These are phyloP conservation scores for Protaetia brevitarsis DNA, from an alignment of 1,140 invertebrate species.

Conservation along the genomic window DNA sequence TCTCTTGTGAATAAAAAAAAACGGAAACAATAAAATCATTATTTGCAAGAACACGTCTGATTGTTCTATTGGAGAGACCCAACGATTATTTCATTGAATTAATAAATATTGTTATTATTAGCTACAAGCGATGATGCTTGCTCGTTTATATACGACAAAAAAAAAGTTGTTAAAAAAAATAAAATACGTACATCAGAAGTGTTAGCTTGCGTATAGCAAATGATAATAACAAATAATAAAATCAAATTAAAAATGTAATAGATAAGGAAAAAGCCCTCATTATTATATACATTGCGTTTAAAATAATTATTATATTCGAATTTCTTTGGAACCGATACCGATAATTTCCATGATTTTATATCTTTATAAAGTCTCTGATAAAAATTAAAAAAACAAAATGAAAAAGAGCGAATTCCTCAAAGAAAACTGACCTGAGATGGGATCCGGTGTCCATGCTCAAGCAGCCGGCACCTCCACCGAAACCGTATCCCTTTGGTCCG, in stretches of 20 bases:
- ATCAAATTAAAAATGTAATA: constrained; percentile 28
- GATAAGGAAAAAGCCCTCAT: constrained; percentile 63
- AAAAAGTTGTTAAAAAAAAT: constrained; percentile 5
- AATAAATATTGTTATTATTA: too few species aligned
- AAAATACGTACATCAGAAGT: constrained; percentile 36
- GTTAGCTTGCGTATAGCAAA: constrained; percentile 39
- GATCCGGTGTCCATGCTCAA: constrained; percentile 93
- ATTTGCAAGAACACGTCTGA: too few species aligned
- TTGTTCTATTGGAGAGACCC: too few species aligned
- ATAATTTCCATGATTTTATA: constrained; percentile 25
- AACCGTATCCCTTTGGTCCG: constrained; percentile 98
- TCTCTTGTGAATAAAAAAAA: too few species aligned
- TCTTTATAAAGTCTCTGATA: neutral
- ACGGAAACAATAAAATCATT: too few species aligned
- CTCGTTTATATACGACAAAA: too few species aligned
- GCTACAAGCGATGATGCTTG: too few species aligned
- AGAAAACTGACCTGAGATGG: constrained; percentile 67
- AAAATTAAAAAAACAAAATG: constrained; percentile 4
- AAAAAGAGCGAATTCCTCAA: neutral
- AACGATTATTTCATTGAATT: too few species aligned
- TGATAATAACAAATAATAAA: neutral
- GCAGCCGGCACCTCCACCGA: constrained; percentile 95
- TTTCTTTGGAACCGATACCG: constrained; percentile 35
- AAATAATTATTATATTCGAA: too few species aligned
- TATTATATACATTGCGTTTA: neutral